Evolutionary conservation across 1,140 invertebrate genomes (phyloP), one percentile per base, ranked within the genome.

Genomic region (Drosophila micromelanica): DNA sequence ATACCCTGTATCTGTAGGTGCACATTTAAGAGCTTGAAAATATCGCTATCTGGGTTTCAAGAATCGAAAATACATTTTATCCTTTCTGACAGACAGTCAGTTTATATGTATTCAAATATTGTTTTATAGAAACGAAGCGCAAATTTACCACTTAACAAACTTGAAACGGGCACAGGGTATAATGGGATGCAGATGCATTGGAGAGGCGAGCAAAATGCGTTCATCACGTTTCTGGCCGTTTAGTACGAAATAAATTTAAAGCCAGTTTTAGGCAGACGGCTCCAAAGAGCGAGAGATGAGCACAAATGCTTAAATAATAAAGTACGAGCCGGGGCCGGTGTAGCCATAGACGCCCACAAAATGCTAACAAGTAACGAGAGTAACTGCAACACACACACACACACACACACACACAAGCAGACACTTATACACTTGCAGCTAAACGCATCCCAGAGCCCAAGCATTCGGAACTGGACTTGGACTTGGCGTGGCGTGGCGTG

Each of bases 201-300:
- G 27, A n/a, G 57, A 69, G 57, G 38, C 79, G 69, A 62, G 75
- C 61, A 82, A 79, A 82, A 82, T 82, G 79, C 80, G 79, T 82
- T 84, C 80, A 84, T 82, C 79, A 82, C 79, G 79, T 82, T 81
- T 71, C 65, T 60, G 45, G 54, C 51, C 77, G 60, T 73, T 81
- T 69, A 74, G 78, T 78, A 67, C 46, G 60, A 82, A 75, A 84
- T 78, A 82, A 84, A 82, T 81, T 74, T 55, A 52, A 73, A 68
- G 67, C 60, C 67, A 17, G 67, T 54, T 63, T 35, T 17, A 46
- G 42, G 51, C 32, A 55, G 67, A 17, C 40, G 15, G 42, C 37
- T n/a, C 38, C 37, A 51, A 56, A 37, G 51, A n/a, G 17, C 20
- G 45, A 30, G 45, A 30, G 57, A 62, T 46, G 51, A 61, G 23